phyloP scores from a whole-genome alignment of 2,888 invertebrate species.

The Candidula unifasciata region DNA sequence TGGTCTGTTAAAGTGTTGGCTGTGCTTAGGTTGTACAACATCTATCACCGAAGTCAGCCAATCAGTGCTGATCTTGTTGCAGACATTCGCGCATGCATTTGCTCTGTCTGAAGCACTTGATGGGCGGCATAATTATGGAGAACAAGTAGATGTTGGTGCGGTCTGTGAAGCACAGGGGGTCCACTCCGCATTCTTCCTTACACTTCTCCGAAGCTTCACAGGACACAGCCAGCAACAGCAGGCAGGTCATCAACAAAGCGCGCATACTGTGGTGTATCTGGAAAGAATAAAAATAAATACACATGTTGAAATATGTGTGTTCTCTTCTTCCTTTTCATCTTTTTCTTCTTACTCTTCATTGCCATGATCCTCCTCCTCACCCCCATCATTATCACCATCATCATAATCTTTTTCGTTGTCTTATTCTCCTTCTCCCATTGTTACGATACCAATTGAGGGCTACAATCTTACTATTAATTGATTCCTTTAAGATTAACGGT shows the following conservation, averaged over 20 bases:
- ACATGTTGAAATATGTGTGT: too few relatives aligned
- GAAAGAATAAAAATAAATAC: background rate
- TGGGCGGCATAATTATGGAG: background rate
- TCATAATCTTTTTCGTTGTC: too few relatives aligned
- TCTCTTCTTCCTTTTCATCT: too few relatives aligned
- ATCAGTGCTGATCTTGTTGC: background rate
- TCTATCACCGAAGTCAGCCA: background rate
- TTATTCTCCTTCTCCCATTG: too few relatives aligned
- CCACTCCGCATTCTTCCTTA: background rate
- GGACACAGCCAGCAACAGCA: constrained; percentile 22
- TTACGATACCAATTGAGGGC: too few relatives aligned
- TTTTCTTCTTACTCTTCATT: too few relatives aligned
- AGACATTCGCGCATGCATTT: constrained; percentile 8
- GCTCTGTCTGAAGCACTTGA: background rate
- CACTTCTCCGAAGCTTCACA: background rate
- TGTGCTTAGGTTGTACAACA: background rate
- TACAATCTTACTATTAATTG: too few relatives aligned
- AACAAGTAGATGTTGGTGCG: background rate
- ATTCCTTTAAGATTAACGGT: too few relatives aligned
- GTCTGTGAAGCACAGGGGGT: background rate
- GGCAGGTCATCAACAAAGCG: background rate
- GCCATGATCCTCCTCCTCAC: too few relatives aligned
- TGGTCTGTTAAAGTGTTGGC: background rate
- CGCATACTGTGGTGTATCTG: background rate
- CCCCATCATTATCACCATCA: too few relatives aligned